A percentile compares a stretch with the other conserved stretches of the same genome.
These are phyloP conservation scores for Gallinago solitaria DNA, from an alignment of 2,797 vertebrate species.

Conservation along the genomic window DNA sequence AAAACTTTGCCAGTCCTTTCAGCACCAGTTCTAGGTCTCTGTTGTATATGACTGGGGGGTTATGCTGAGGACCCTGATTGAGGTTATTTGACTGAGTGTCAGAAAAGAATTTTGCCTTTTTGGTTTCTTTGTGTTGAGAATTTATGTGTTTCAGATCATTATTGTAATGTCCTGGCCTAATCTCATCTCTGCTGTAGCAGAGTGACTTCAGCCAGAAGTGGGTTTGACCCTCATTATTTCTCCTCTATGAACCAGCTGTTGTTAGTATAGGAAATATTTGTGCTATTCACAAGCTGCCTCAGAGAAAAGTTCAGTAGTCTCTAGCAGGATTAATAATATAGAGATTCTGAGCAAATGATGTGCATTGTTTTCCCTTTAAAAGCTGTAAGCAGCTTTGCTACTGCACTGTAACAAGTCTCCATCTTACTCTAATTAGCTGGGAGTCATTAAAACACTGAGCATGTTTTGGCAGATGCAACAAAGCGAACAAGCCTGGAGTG, in stretches of 20 bases:
- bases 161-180: neutral
- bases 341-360: neutral
- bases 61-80: neutral
- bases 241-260: neutral
- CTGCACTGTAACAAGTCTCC: neutral
- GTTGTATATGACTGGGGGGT: neutral
- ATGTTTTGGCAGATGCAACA: constrained; percentile 51
- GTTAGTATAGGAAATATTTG: neutral
- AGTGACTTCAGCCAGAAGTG: neutral
- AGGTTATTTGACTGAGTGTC: neutral
- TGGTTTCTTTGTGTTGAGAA: neutral
- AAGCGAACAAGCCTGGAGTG: constrained; percentile 22
- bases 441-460: constrained; percentile 52
- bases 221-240: neutral
- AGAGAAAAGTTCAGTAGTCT: neutral
- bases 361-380: constrained; percentile 25
- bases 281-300: neutral
- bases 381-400: constrained; percentile 7
- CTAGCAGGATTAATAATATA: neutral
- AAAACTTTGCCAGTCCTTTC: neutral
- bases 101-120: neutral
- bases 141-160: neutral
- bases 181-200: neutral
- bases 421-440: constrained; percentile 33
- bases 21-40: neutral